Base-by-base conservation (phyloP, 2,888 invertebrate species). In the Lathronympha strigana region DNA sequence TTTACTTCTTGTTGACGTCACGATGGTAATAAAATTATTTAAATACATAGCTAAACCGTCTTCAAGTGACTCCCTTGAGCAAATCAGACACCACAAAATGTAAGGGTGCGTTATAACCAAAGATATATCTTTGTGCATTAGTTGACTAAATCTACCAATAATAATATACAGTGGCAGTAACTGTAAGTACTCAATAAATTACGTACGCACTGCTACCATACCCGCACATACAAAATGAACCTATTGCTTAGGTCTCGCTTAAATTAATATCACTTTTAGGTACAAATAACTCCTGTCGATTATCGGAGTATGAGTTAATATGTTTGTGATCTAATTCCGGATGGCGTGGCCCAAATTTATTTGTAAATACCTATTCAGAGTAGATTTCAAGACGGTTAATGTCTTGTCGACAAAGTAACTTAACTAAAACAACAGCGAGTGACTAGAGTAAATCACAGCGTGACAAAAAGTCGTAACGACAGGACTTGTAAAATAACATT, bases 181-280 rank as follows among this genome's bases (percentile, higher is more conserved):
- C 70, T 71, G 72, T 71, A 71, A 71, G 72, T 71, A 71, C 69
- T 68, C 69, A 70, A 74, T 77, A 77, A 71, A 68, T 70, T 69
- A 71, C 72, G 71, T 73, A 73, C 71, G 68, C 63, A 70, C 73
- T 70, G 71, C 74, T 72, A 76, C 69, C 72, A 72, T 76, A 76
- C 76, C 71, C 82, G 81, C 79, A 74, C 82, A 81, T 81, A 85
- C 85, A 87, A 84, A 85, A 87, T 84, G 86, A 88, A 88, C 83
- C 83, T 86, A 87, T 80, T 78, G 77, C 73, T 66, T 66, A 66
- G 66, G 79, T 84, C 83, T 81, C 78, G 83, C 90, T 88, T 90
- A 90, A 88, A 86, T 88, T 91, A 91, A 88, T 91, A 92, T 92
- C 91, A 91, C 91, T 89, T 90, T 86, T 84, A 82, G 78, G 83